These are phyloP conservation scores for Magallana gigas DNA, from an alignment of 1,140 invertebrate species.

Conservation along the genomic window DNA sequence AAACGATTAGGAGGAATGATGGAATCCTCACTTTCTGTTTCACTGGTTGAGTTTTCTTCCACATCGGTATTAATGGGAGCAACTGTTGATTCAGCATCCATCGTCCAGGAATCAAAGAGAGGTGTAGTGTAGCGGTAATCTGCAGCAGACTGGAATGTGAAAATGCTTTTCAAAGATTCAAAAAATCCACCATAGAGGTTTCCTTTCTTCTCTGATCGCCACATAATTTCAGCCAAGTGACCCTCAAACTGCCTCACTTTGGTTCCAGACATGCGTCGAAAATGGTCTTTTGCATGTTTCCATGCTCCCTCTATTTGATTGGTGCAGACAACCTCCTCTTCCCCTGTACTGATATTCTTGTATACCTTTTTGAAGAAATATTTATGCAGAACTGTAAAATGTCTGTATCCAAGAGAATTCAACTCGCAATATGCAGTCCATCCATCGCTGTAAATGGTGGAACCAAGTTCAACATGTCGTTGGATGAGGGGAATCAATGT, in stretches of 20 bases:
- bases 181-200: constrained; percentile 11
- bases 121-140: constrained; percentile 29
- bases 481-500: constrained; percentile 44
- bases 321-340: constrained; percentile 36
- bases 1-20: background rate
- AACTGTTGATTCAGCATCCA: background rate
- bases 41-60: constrained; percentile 4
- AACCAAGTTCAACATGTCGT: constrained; percentile 34
- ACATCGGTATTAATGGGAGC: background rate
- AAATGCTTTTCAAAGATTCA: background rate
- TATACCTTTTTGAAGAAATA: constrained; percentile 44
- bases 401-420: constrained; percentile 37
- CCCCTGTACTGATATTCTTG: constrained; percentile 39
- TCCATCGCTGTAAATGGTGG: constrained; percentile 44
- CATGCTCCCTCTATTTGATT: constrained; percentile 50
- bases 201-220: background rate
- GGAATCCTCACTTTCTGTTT: background rate
- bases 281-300: constrained; percentile 53
- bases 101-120: constrained; percentile 35
- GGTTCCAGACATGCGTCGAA: constrained; percentile 33
- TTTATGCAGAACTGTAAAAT: constrained; percentile 46
- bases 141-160: constrained; percentile 1
- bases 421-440: constrained; percentile 45
- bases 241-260: constrained; percentile 38
- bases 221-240: constrained; percentile 46